A percentile compares a stretch with the other conserved stretches of the same genome.
Conservation (phyloP, 2,888 invertebrate genomes). For the Sycophila texana region DNA sequence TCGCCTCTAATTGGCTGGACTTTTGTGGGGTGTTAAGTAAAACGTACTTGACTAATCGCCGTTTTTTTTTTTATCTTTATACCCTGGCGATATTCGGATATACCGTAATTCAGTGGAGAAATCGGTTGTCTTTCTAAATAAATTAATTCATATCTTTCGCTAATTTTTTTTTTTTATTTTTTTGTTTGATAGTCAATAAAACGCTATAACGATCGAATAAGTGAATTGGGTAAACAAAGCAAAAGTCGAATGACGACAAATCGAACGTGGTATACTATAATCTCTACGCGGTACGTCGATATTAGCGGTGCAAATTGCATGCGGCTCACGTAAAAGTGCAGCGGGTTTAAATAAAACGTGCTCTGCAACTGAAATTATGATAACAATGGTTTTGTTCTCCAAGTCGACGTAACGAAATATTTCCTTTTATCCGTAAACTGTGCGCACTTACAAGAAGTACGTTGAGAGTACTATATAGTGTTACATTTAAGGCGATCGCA, state of each 20-base stretch:
- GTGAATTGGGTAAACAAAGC: too few species aligned
- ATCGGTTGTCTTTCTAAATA: too few species aligned
- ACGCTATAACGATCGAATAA: background rate
- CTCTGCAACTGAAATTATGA: constrained; percentile 15
- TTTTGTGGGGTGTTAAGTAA: constrained; percentile 26
- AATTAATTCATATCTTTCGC: too few species aligned
- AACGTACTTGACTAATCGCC: constrained; percentile 29
- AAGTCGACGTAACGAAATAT: background rate
- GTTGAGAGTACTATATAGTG: constrained; percentile 10
- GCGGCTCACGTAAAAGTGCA: constrained; percentile 12
- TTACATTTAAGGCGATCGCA: constrained; percentile 29
- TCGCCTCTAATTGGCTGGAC: background rate
- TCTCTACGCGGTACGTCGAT: background rate
- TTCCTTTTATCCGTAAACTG: constrained; percentile 7
- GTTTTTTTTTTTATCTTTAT: background rate
- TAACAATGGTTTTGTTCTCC: background rate
- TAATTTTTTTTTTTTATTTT: too few species aligned
- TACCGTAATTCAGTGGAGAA: too few species aligned
- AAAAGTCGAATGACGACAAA: too few species aligned
- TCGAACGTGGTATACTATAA: background rate
- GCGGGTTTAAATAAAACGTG: constrained; percentile 9
- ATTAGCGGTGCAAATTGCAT: background rate
- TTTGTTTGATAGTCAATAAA: background rate
- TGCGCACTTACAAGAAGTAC: background rate
- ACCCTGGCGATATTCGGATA: background rate